Conservation (phyloP, 2,797 vertebrate species). For the Tinamus major region DNA sequence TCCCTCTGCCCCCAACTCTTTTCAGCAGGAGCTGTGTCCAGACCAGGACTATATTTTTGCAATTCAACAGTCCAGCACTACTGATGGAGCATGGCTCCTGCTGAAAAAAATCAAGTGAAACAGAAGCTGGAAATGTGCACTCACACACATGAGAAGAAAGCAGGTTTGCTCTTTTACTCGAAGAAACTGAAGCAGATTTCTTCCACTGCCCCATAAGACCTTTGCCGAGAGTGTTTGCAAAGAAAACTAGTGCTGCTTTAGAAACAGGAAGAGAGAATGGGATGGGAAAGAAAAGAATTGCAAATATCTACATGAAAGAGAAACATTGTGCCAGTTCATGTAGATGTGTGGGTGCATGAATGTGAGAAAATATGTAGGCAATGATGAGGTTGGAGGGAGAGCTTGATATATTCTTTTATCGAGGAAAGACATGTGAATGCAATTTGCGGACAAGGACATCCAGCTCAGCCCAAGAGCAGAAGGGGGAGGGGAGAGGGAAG, state of each 20-base stretch:
- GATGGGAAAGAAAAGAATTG: not conserved
- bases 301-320: not conserved
- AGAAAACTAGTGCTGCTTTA: not conserved
- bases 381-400: not conserved
- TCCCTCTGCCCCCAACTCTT: not conserved
- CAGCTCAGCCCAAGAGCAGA: conserved; percentile 26
- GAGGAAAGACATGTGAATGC: conserved; percentile 31
- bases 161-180: conserved; percentile 43
- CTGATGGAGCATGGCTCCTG: not conserved
- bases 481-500: not conserved
- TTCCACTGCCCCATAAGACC: conserved; percentile 29
- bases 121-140: not conserved
- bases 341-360: not conserved
- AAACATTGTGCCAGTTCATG: conserved; percentile 11
- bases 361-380: conserved; percentile 1
- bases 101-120: not conserved
- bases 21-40: not conserved
- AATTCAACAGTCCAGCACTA: not conserved
- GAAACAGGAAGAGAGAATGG: not conserved
- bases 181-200: conserved; percentile 44
- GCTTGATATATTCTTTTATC: not conserved
- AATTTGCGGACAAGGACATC: not conserved
- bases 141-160: not conserved
- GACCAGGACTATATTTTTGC: not conserved
- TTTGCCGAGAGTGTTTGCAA: not conserved